Evolutionary conservation across 92 coral and sea anemone species (phyloP).

Genomic region (Paragorgia papillata): DNA sequence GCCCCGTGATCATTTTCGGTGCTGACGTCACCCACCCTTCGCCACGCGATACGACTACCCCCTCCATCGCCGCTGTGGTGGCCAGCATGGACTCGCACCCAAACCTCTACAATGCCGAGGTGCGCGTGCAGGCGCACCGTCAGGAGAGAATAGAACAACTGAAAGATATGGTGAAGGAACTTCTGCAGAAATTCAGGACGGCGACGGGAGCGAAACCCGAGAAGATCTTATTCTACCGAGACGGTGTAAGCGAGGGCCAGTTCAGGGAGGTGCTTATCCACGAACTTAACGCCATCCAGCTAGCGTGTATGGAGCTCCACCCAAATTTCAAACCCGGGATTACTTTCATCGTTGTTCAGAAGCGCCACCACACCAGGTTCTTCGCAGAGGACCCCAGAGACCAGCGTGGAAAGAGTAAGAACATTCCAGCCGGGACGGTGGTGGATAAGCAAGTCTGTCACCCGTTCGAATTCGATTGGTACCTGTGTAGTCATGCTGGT

Average conservation of each 20-base stretch:
- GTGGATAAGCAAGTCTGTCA: slow-evolving; percentile 49
- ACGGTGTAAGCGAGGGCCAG: slow-evolving; percentile 71
- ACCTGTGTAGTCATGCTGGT: slow-evolving; percentile 55
- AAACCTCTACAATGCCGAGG: slow-evolving; percentile 69
- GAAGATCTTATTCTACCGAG: slow-evolving; percentile 66
- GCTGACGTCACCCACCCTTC: slow-evolving; percentile 94
- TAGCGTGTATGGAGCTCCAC: slow-evolving; percentile 28
- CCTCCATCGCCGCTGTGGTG: slow-evolving; percentile 87
- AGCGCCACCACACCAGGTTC: slow-evolving; percentile 43
- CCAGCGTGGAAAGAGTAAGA: slow-evolving; percentile 28
- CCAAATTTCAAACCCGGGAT: slow-evolving; percentile 29
- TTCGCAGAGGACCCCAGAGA: slow-evolving; percentile 32
- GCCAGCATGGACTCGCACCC: slow-evolving; percentile 83
- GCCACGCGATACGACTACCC: slow-evolving; percentile 67
- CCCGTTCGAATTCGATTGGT: slow-evolving; percentile 49
- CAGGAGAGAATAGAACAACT: slow-evolving; percentile 74
- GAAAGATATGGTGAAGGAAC: slow-evolving; percentile 69
- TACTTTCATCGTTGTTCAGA: slow-evolving; percentile 53
- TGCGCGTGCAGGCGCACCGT: slow-evolving; percentile 70
- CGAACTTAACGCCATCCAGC: slow-evolving; percentile 45
- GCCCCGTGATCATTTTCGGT: slow-evolving; percentile 77
- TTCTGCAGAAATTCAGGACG: slow-evolving; percentile 48
- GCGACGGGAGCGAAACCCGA: slow-evolving; percentile 32
- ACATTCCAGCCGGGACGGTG: slow-evolving; percentile 48
- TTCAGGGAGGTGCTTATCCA: slow-evolving; percentile 41